Conservation (phyloP, 2,113 vertebrate species). For the Aphelocoma coerulescens region DNA sequence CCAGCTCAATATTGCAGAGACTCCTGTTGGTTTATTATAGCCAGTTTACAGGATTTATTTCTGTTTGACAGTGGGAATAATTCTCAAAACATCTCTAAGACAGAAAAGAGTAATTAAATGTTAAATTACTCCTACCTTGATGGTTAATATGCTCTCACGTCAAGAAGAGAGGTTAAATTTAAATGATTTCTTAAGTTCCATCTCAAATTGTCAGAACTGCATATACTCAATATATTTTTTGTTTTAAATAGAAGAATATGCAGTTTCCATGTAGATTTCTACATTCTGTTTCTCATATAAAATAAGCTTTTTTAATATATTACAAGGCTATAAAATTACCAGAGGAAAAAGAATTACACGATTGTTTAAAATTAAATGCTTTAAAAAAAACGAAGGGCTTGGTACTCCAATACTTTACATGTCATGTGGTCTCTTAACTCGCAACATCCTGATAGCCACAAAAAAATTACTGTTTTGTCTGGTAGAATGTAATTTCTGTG, state of each 20-base stretch:
- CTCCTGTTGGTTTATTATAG: background rate
- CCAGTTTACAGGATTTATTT: constrained; percentile 7
- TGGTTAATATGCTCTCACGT: background rate
- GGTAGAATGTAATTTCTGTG: background rate
- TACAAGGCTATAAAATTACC: background rate
- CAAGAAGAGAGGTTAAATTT: background rate
- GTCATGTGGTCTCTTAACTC: background rate
- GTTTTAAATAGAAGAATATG: background rate
- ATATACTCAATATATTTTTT: background rate
- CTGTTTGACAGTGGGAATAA: background rate
- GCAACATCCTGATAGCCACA: background rate
- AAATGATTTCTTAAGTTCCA: background rate
- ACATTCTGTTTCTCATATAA: background rate
- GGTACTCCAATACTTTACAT: background rate
- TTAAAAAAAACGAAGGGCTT: background rate
- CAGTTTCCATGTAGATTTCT: background rate
- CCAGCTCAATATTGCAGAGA: background rate
- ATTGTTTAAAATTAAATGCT: background rate
- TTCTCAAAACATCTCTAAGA: background rate
- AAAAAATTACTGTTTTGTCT: background rate
- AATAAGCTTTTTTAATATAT: background rate
- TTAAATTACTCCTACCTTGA: background rate
- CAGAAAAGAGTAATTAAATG: constrained; percentile 1
- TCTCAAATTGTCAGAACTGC: background rate
- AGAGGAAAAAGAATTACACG: background rate